Evolutionary conservation across 2,797 vertebrate genomes (phyloP).

Genomic region (Sebastes kiyomatsui): DNA sequence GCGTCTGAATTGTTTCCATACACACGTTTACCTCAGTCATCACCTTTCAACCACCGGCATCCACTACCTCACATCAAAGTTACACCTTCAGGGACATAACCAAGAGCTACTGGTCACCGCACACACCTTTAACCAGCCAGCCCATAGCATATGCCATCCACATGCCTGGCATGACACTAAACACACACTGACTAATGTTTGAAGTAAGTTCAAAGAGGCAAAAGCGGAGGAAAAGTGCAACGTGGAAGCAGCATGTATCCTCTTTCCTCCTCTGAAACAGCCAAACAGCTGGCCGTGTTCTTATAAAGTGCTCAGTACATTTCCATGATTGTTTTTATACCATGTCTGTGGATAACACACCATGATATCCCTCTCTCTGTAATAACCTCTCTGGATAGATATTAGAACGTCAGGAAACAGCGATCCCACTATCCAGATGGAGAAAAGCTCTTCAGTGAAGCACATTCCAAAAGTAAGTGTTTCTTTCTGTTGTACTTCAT

Average conservation of each 20-base stretch:
- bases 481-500: slow-evolving; percentile 54
- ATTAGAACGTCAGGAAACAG: slow-evolving; percentile 63
- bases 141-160: slow-evolving; percentile 89
- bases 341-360: slow-evolving; percentile 49
- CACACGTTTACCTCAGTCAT: slow-evolving; percentile 59
- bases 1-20: slow-evolving; percentile 84
- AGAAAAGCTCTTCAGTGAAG: slow-evolving; percentile 63
- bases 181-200: slow-evolving; percentile 83
- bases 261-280: slow-evolving; percentile 66
- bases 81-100: slow-evolving; percentile 81
- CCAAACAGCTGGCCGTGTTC: slow-evolving; percentile 66
- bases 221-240: slow-evolving; percentile 74
- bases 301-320: slow-evolving; percentile 45
- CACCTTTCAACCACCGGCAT: slow-evolving; percentile 42
- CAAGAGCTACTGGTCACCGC: slow-evolving; percentile 81
- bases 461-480: slow-evolving; percentile 65
- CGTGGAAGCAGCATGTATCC: slow-evolving; percentile 78
- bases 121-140: slow-evolving; percentile 78
- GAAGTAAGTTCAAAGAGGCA: slow-evolving; percentile 84
- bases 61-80: slow-evolving; percentile 81
- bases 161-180: slow-evolving; percentile 89
- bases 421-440: slow-evolving; percentile 62
- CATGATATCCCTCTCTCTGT: slow-evolving; percentile 45
- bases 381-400: slow-evolving; percentile 60
- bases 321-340: slow-evolving; percentile 61